Evolutionary conservation across 2,888 invertebrate genomes (phyloP), one percentile per base, ranked within the genome.

Genomic region (Neria commutata): DNA sequence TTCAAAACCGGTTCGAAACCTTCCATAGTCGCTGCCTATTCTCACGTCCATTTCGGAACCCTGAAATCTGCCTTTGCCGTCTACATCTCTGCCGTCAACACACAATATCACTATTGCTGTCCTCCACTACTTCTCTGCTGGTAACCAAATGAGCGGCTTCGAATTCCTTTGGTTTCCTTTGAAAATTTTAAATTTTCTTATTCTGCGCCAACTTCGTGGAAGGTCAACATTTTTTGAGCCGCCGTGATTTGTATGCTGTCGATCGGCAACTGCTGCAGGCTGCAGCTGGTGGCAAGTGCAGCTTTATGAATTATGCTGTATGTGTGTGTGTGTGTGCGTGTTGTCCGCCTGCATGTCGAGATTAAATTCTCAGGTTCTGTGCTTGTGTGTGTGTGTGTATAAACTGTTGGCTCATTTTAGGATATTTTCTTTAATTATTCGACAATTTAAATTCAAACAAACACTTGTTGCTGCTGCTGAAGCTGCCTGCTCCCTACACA

Each of bases 391-490:
- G 8, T 47, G n/a, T 24, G 19, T 47, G 14, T 47, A 47, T 14
- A 47, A 42, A 17, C 21, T 45, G 16, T 17, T 14, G 47, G 14
- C 16, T 23, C 24, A 1, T 2, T 29, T 29, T 11, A 29, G 29
- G 29, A 8, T 29, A 29, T 23, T 53, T 26, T n/a, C 23, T 64
- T 76, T 73, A 77, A 76, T 74, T 68, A 75, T 74, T 75, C 64
- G n/a, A n/a, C 67, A 69, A 69, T 72, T 74, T 70, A 66, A 69
- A 71, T 65, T 56, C 64, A 67, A 66, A 67, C 68, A 69, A 66
- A 67, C 68, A 69, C 68, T 67, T 69, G 67, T 69, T 65, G 65
- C 60, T 69, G 29, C 61, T 55, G 55, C 53, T 42, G 55, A 17
- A 17, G 4, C 56, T 37, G 21, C 10, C 21, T 45, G 56, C 60